A percentile compares a stretch with the other conserved stretches of the same genome.
Evolutionary conservation across 2,113 vertebrate genomes (phyloP).

Genomic region (Sterrhoptilus dennistouni): DNA sequence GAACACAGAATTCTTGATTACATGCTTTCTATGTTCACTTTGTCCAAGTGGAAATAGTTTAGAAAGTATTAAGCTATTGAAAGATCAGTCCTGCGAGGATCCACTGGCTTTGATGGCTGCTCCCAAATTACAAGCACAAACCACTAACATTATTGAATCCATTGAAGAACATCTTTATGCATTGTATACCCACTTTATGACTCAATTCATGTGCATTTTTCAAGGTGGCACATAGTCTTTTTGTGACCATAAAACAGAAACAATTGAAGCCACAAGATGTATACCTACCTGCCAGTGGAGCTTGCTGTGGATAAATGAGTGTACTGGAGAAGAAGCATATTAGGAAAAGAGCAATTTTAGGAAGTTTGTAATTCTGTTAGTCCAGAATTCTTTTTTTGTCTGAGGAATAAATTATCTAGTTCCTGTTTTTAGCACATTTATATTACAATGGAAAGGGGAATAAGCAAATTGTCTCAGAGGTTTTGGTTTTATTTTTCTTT

Average conservation of each 20-base stretch:
- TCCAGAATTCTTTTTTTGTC: slow-evolving; percentile 10
- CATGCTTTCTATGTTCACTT: not conserved
- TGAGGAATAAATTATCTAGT: not conserved
- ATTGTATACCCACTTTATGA: not conserved
- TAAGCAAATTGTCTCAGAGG: not conserved
- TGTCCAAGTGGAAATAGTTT: not conserved
- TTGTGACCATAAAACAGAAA: not conserved
- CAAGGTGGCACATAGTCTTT: not conserved
- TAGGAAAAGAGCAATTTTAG: slow-evolving; percentile 10
- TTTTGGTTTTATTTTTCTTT: not conserved
- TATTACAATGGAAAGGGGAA: not conserved
- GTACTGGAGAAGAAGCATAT: not conserved
- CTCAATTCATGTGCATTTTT: not conserved
- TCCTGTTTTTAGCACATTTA: not conserved
- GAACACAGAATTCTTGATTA: not conserved
- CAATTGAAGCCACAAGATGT: not conserved
- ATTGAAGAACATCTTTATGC: not conserved
- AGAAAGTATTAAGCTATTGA: not conserved
- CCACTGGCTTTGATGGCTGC: fast-evolving
- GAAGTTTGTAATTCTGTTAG: slow-evolving; percentile 33
- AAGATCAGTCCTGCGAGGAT: not conserved
- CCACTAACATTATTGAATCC: not conserved
- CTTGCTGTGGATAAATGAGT: not conserved
- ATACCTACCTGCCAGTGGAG: not conserved
- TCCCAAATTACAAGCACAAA: not conserved